Percentiles rank a stretch among this genome's conserved stretches.
These are phyloP conservation scores for Anolis carolinensis DNA, from an alignment of 2,113 vertebrate genomes.

Conservation along the genomic window DNA sequence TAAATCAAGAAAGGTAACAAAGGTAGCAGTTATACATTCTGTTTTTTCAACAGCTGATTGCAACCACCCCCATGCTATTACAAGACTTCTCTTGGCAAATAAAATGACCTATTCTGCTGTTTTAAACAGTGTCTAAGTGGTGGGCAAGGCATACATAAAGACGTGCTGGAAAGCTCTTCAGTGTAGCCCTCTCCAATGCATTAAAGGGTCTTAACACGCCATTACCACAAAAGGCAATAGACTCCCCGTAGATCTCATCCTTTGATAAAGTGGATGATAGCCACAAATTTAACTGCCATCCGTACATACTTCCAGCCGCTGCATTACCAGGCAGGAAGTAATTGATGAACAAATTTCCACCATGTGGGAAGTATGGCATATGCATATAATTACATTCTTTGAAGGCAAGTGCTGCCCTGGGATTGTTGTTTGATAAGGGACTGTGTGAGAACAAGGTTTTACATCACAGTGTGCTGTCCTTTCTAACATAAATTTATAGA, in stretches of 20 bases:
- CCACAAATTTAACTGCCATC: constrained; percentile 24
- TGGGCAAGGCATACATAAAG: background rate
- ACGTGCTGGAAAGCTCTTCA: background rate
- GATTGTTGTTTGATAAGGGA: constrained; percentile 10
- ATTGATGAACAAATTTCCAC: constrained; percentile 14
- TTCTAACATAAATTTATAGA: constrained; percentile 1
- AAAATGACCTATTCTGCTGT: constrained; percentile 11
- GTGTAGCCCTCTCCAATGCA: background rate
- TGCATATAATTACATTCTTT: background rate
- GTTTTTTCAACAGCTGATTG: background rate
- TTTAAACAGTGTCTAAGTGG: constrained; percentile 29
- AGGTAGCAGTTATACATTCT: background rate
- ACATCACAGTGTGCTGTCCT: constrained; percentile 13
- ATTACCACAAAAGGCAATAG: constrained; percentile 14
- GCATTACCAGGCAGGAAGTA: constrained; percentile 9
- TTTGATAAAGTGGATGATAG: constrained; percentile 34
- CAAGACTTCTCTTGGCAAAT: constrained; percentile 20
- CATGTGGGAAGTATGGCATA: background rate
- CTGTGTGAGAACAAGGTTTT: background rate
- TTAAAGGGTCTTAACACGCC: background rate
- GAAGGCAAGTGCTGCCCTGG: background rate
- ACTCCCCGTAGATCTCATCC: background rate
- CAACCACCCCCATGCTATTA: background rate
- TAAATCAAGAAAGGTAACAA: background rate
- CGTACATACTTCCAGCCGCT: background rate